phyloP scores from a whole-genome alignment of 1,140 invertebrate genomes.

The Melanaphis sacchari region DNA sequence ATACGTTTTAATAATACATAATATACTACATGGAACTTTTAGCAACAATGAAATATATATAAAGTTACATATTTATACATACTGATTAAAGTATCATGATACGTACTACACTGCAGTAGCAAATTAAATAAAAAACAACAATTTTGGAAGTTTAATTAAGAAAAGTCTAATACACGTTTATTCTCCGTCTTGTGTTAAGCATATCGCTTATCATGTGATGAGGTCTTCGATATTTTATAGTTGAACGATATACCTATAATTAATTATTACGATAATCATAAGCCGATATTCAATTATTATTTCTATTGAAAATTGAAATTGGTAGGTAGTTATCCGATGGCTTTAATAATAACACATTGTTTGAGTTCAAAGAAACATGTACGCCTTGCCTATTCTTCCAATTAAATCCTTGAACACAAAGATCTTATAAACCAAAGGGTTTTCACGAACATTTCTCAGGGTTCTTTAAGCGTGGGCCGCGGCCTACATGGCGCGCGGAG shows the following conservation, averaged over 20 bases:
- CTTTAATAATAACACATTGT: background rate
- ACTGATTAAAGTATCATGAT: background rate
- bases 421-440: background rate
- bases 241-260: background rate
- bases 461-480: background rate
- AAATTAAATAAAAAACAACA: background rate
- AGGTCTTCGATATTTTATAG: background rate
- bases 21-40: background rate
- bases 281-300: background rate
- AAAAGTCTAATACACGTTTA: background rate
- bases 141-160: background rate
- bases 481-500: conserved; percentile 40
- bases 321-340: background rate
- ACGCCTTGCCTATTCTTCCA: background rate
- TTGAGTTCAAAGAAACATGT: background rate
- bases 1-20: background rate
- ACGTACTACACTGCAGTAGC: background rate
- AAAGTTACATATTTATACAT: background rate
- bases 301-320: background rate
- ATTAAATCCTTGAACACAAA: background rate
- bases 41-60: background rate
- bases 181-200: background rate
- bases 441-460: background rate
- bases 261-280: background rate
- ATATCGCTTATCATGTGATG: background rate